Percentiles rank a stretch among this genome's conserved stretches.
These are phyloP conservation scores for Agapornis roseicollis DNA, from an alignment of 2,113 vertebrate species.

Conservation along the genomic window DNA sequence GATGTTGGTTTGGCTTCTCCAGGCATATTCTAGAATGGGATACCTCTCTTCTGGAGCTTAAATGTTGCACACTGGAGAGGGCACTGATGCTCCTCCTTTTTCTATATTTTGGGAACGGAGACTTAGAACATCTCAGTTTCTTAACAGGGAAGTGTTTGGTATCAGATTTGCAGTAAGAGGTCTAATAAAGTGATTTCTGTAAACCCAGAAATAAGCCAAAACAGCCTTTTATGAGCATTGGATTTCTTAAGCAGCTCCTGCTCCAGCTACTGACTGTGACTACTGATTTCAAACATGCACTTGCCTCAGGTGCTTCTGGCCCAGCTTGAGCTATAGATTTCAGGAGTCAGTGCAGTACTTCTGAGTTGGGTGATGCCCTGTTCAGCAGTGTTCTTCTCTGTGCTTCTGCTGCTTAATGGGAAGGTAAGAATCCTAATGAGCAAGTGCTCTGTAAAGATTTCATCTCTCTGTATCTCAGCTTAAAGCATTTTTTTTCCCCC, in stretches of 20 bases:
- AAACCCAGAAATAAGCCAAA: not conserved
- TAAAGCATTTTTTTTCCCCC: not conserved
- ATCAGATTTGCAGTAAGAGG: not conserved
- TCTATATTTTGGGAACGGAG: not conserved
- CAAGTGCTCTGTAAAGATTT: not conserved
- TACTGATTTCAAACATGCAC: rapidly evolving
- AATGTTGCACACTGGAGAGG: not conserved
- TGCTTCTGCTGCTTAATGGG: not conserved
- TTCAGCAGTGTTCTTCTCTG: not conserved
- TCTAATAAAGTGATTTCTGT: not conserved
- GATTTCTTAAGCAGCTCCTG: not conserved
- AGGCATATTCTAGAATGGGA: not conserved
- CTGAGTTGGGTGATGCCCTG: not conserved
- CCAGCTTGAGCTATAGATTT: not conserved
- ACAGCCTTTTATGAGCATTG: not conserved
- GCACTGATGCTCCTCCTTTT: not conserved
- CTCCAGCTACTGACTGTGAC: not conserved
- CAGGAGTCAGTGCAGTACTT: not conserved
- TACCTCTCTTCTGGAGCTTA: not conserved
- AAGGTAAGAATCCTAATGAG: not conserved
- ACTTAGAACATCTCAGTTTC: not conserved
- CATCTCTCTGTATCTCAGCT: not conserved
- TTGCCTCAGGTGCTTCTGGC: not conserved
- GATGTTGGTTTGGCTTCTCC: not conserved
- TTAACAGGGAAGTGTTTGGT: not conserved